Conservation (phyloP, 2,113 vertebrate species). For the Bothrops jararaca region DNA sequence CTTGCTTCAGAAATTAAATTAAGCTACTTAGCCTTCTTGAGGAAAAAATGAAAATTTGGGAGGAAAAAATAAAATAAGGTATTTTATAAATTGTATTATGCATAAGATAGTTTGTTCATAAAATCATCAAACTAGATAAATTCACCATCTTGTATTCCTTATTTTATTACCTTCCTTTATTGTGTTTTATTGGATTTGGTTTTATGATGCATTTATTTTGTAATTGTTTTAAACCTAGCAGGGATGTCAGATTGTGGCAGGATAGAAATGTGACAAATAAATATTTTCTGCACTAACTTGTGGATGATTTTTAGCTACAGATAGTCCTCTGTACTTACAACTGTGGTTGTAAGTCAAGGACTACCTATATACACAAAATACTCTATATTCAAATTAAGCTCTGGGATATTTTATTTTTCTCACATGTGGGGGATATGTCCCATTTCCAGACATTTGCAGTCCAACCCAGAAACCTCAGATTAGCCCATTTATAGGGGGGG, state of each 20-base stretch:
- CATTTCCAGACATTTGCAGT: background rate
- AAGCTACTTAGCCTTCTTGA: background rate
- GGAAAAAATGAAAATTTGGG: background rate
- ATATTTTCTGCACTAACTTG: background rate
- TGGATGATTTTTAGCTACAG: background rate
- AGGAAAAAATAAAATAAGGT: background rate
- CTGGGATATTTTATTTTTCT: background rate
- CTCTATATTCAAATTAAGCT: background rate
- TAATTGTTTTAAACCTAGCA: background rate
- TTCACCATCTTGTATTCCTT: background rate
- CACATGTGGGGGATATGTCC: background rate
- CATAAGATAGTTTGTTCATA: background rate
- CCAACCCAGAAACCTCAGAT: background rate
- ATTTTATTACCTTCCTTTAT: background rate
- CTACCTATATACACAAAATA: background rate
- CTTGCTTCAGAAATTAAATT: background rate
- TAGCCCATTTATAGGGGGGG: background rate
- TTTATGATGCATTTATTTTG: background rate
- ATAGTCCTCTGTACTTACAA: background rate
- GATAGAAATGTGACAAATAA: background rate
- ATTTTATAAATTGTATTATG: background rate
- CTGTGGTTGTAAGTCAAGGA: too few relatives aligned
- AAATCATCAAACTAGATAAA: background rate
- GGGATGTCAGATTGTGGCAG: background rate
- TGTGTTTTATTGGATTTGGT: background rate